Percentiles rank a stretch among this genome's conserved stretches.
Conservation (phyloP, 1,140 invertebrate genomes). For the Drosophila baimaii region DNA sequence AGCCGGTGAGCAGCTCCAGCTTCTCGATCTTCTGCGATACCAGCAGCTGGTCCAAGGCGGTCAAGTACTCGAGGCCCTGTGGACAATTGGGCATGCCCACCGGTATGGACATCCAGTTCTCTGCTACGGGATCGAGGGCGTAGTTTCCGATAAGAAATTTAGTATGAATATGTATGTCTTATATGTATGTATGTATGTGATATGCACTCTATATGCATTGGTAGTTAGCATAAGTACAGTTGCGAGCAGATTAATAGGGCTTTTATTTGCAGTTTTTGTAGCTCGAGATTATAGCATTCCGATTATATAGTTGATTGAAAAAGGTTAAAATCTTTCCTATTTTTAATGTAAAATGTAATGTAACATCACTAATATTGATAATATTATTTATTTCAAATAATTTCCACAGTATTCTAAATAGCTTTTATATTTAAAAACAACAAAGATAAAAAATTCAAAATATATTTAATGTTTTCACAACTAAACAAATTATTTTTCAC, state of each 20-base stretch:
- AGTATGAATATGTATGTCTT: not conserved
- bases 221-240: constrained; percentile 18
- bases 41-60: constrained; percentile 93
- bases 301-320: no score
- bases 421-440: no score
- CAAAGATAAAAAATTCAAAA: no score
- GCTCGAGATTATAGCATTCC: no score
- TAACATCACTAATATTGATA: no score
- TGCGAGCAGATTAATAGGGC: not conserved
- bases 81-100: constrained; percentile 89
- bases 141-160: constrained; percentile 26
- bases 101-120: constrained; percentile 79
- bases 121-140: constrained; percentile 31
- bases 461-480: no score
- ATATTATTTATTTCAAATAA: no score
- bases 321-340: no score
- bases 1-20: constrained; percentile 91
- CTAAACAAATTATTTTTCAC: no score
- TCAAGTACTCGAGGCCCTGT: constrained; percentile 95
- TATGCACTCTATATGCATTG: not conserved
- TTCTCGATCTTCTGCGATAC: constrained; percentile 94
- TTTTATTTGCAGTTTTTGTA: not conserved
- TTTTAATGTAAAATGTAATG: no score
- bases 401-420: no score
- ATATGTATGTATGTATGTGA: no score